phyloP scores from a whole-genome alignment of 2,797 vertebrate genomes.

The Sarcoramphus papa region DNA sequence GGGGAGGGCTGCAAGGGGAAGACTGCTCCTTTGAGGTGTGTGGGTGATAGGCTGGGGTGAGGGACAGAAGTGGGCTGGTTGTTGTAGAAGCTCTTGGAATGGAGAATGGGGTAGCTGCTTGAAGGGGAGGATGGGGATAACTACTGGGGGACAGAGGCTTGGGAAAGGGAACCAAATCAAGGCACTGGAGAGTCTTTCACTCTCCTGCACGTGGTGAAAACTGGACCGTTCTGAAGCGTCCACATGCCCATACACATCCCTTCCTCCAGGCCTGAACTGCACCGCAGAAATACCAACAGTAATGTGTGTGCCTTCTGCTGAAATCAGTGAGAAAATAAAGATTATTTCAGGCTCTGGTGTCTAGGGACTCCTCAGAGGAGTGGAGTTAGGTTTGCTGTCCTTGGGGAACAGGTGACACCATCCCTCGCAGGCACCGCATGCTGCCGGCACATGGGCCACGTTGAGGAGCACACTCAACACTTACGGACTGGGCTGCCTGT shows the following conservation, averaged over 20 bases:
- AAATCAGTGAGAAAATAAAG: neutral
- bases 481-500: neutral
- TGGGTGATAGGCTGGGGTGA: neutral
- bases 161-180: neutral
- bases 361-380: neutral
- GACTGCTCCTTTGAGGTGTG: neutral
- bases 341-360: neutral
- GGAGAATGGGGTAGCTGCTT: neutral
- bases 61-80: neutral
- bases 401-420: neutral
- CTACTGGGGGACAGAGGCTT: neutral
- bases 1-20: neutral
- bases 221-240: rapidly evolving
- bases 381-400: neutral
- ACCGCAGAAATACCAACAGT: neutral
- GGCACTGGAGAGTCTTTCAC: neutral
- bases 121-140: neutral
- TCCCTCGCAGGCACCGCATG: rapidly evolving
- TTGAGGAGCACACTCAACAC: neutral
- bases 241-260: neutral
- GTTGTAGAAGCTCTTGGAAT: neutral
- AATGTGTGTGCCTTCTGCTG: neutral
- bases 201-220: neutral
- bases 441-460: rapidly evolving
- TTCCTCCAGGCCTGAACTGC: neutral